Conservation (phyloP, 1,140 invertebrate species). For the Brachionus rotundiformis region DNA sequence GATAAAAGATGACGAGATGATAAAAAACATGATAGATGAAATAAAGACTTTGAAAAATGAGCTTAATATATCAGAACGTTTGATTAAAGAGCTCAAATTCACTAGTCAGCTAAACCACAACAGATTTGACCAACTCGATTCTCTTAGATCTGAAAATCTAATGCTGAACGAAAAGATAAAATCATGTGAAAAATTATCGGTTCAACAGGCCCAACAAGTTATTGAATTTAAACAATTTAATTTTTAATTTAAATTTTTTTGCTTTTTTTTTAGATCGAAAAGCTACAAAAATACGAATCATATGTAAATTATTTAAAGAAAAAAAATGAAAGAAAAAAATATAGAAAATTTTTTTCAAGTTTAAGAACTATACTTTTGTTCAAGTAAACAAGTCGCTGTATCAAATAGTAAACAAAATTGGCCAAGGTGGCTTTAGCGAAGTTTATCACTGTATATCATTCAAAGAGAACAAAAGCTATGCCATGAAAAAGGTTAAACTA, state of each 20-base stretch:
- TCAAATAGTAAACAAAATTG: constrained; percentile 51
- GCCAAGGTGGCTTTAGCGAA: constrained; percentile 47
- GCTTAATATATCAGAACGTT: neutral
- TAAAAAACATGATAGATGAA: neutral
- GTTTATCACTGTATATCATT: constrained; percentile 34
- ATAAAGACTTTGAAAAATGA: neutral
- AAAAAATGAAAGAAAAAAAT: neutral
- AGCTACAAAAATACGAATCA: constrained; percentile 24
- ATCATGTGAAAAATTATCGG: neutral
- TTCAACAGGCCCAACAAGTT: neutral
- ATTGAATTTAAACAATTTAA: neutral
- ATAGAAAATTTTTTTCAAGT: neutral
- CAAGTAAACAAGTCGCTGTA: constrained; percentile 15
- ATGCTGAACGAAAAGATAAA: neutral
- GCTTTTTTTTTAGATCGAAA: neutral
- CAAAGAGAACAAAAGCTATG: constrained; percentile 45
- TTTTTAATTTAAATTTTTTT: neutral
- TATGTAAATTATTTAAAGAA: neutral
- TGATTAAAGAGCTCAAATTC: constrained; percentile 26
- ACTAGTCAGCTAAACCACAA: constrained; percentile 10
- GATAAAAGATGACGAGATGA: neutral
- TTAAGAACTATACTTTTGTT: constrained; percentile 9
- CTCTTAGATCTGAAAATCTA: constrained; percentile 1
- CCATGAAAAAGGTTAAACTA: constrained; percentile 44
- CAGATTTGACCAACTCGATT: neutral